Conservation (phyloP, 2,888 invertebrate species). For the Rhabditoides inermis region DNA sequence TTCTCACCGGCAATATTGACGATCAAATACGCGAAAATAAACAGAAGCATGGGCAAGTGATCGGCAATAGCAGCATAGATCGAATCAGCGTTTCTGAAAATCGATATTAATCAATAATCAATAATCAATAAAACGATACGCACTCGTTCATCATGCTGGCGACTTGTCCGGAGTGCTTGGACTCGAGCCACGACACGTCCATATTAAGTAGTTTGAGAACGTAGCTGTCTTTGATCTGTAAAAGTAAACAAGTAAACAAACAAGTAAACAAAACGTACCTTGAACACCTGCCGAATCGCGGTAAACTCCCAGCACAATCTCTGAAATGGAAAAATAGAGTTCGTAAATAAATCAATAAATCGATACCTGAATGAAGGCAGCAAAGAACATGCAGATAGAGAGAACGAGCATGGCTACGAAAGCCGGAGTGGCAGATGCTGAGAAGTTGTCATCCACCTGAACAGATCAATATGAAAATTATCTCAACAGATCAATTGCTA, state of each 20-base stretch:
- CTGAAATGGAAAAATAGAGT: constrained; percentile 15
- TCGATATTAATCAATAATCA: neutral
- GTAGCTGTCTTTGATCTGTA: constrained; percentile 45
- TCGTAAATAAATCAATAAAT: neutral
- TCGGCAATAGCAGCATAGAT: constrained; percentile 51
- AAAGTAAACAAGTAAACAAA: constrained; percentile 13
- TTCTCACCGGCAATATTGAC: neutral
- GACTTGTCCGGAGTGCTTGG: constrained; percentile 46
- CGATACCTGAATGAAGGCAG: constrained; percentile 43
- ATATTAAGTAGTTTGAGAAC: constrained; percentile 45
- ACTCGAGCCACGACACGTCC: constrained; percentile 51
- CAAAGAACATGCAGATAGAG: constrained; percentile 43
- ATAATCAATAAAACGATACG: constrained; percentile 7
- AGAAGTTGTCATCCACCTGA: constrained; percentile 36
- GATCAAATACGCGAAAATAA: constrained; percentile 30
- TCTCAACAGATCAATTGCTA: no score
- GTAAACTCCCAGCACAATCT: constrained; percentile 46
- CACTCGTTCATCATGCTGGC: constrained; percentile 49
- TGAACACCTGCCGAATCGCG: constrained; percentile 40
- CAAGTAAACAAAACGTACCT: neutral
- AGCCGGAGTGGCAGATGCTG: constrained; percentile 37
- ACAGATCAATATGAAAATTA: no score
- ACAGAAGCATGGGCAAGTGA: constrained; percentile 48
- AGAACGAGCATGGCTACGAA: constrained; percentile 43
- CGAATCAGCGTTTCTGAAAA: constrained; percentile 44